Conservation (phyloP, 2,888 invertebrate species). For the Acanthoscelides obtectus region DNA sequence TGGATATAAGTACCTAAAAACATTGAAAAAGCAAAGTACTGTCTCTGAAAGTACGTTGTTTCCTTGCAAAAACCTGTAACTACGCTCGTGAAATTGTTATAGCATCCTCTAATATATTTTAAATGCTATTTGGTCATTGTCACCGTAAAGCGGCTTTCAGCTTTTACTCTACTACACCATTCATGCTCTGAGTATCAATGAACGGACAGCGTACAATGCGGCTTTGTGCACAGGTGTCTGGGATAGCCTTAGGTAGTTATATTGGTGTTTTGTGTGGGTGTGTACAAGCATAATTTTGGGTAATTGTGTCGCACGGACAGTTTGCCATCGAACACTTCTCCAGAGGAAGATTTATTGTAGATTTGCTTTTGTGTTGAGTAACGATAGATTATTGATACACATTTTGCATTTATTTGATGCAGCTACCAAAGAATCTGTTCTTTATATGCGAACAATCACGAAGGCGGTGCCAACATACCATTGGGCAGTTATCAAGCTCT, state of each 20-base stretch:
- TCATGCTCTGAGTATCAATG: not conserved
- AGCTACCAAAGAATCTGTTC: no score
- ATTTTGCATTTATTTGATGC: not conserved
- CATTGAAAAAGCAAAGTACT: no score
- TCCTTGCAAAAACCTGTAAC: not conserved
- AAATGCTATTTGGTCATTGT: constrained; percentile 26
- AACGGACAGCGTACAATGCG: not conserved
- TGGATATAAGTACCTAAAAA: no score
- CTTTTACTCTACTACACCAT: not conserved
- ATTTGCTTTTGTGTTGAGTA: not conserved
- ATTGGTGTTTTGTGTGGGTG: not conserved
- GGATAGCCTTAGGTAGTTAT: not conserved
- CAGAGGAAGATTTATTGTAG: not conserved
- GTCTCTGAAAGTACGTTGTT: no score
- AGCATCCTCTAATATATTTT: constrained; percentile 29
- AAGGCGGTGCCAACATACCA: no score
- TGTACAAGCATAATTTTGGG: not conserved
- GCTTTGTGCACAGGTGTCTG: not conserved
- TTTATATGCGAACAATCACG: no score
- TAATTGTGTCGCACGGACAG: not conserved
- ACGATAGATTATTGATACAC: not conserved
- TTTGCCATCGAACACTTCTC: not conserved
- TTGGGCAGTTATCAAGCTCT: no score
- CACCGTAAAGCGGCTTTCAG: constrained; percentile 7
- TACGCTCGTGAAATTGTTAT: constrained; percentile 11